Evolutionary conservation across 2,888 invertebrate species (phyloP), one percentile per base, ranked within the genome.

Genomic region (Leptogaster cylindrica): DNA sequence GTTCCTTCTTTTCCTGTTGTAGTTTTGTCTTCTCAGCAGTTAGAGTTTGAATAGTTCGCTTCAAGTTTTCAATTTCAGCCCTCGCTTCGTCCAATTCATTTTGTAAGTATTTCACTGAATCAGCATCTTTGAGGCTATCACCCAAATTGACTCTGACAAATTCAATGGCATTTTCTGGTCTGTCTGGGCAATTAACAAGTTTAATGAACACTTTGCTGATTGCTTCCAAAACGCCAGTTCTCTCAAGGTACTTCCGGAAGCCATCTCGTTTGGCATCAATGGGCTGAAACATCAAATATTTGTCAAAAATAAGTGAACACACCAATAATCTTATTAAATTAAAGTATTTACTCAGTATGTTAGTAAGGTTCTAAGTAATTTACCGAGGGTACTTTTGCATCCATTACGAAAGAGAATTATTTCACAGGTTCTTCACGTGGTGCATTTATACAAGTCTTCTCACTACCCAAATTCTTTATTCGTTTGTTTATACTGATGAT

Each of bases 261-360:
- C 81, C 81, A 73, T 81, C 81, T 10, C 81, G 80, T 68, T 78
- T 80, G 1, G 77, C 78, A 71, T 81, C 81, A 50, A 81, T 81
- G 18, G 81, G 81, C 80, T 81, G 66, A 1, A 70, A 71, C n/a
- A 18, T 14, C 14, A 41, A 44, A 44, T 4, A 44, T 44, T 8
- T 5, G 2, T 18, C 2, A 46, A 44, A 7, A n/a, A n/a, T n/a
- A n/a, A n/a, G n/a, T n/a, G n/a, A n/a, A n/a, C n/a, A n/a, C n/a
- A n/a, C n/a, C n/a, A n/a, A n/a, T n/a, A n/a, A n/a, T n/a, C n/a
- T n/a, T n/a, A n/a, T n/a, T n/a, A n/a, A n/a, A n/a, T n/a, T n/a
- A n/a, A n/a, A n/a, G n/a, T n/a, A n/a, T n/a, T n/a, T n/a, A n/a
- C n/a, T n/a, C n/a, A n/a, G n/a, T n/a, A n/a, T n/a, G n/a, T n/a